phyloP scores from a whole-genome alignment of 2,797 vertebrate species.

The Neoniphon sammara region DNA sequence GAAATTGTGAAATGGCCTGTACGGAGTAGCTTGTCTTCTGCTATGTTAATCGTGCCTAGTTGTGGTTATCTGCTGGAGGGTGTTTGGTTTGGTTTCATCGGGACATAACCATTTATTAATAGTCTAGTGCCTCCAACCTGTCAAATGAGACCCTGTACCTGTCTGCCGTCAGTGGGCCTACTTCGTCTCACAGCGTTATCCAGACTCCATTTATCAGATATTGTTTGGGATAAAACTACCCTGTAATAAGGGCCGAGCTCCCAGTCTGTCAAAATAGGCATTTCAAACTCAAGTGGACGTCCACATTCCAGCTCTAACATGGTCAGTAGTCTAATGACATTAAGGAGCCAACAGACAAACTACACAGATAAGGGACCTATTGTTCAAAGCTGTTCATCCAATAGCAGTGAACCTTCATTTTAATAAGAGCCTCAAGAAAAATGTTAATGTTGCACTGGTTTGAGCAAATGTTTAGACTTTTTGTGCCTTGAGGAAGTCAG shows the following conservation, averaged over 20 bases:
- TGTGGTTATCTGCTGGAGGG: not conserved
- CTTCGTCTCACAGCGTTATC: slow-evolving; percentile 23
- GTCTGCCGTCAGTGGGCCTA: slow-evolving; percentile 73
- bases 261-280: slow-evolving; percentile 16
- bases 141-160: slow-evolving; percentile 65
- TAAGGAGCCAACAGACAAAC: slow-evolving; percentile 18
- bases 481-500: slow-evolving; percentile 5
- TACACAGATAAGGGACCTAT: slow-evolving; percentile 42
- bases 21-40: slow-evolving; percentile 41
- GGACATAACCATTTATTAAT: slow-evolving; percentile 19
- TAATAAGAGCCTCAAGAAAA: slow-evolving; percentile 41
- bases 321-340: slow-evolving; percentile 33
- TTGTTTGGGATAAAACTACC: slow-evolving; percentile 32
- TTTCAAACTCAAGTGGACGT: slow-evolving; percentile 23
- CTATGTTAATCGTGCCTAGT: not conserved
- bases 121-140: slow-evolving; percentile 43
- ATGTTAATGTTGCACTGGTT: slow-evolving; percentile 30
- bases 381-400: slow-evolving; percentile 54
- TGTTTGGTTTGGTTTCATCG: slow-evolving; percentile 8
- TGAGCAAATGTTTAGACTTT: not conserved
- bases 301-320: slow-evolving; percentile 39
- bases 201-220: slow-evolving; percentile 68
- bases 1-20: slow-evolving; percentile 79
- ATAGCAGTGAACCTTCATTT: slow-evolving; percentile 29
- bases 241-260: slow-evolving; percentile 21